Conservation (phyloP, 2,888 invertebrate species). For the Laothoe populi region DNA sequence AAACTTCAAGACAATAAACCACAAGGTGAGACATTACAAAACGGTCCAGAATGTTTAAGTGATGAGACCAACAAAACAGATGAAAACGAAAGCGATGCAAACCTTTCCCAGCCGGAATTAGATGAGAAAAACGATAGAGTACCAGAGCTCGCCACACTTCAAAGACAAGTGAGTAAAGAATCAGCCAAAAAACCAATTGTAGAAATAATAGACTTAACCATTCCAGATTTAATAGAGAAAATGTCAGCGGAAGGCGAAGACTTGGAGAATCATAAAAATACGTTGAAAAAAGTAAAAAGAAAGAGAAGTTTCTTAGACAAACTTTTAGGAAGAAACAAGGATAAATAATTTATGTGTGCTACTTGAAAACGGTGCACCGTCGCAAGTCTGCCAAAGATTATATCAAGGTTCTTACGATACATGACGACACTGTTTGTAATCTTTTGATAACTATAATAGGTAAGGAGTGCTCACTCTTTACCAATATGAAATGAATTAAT, state of each 20-base stretch:
- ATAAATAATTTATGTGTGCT: slow-evolving; percentile 59
- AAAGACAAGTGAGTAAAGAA: slow-evolving; percentile 65
- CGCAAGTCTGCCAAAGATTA: slow-evolving; percentile 77
- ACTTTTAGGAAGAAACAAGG: slow-evolving; percentile 75
- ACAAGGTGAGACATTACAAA: slow-evolving; percentile 53
- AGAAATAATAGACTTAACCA: slow-evolving; percentile 66
- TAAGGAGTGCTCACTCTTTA: slow-evolving; percentile 18
- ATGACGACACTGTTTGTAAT: slow-evolving; percentile 71
- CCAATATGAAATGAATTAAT: slow-evolving; percentile 23
- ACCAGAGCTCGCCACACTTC: slow-evolving; percentile 65
- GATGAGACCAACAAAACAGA: slow-evolving; percentile 43
- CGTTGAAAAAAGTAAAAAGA: slow-evolving; percentile 72
- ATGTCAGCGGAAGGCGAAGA: slow-evolving; percentile 70
- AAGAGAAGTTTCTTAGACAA: slow-evolving; percentile 80
- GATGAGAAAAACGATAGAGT: slow-evolving; percentile 74
- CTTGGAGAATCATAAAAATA: slow-evolving; percentile 61
- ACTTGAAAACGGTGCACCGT: slow-evolving; percentile 56
- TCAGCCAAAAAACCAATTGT: slow-evolving; percentile 54
- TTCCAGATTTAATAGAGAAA: slow-evolving; percentile 74
- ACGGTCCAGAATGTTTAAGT: slow-evolving; percentile 54
- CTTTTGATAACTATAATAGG: slow-evolving; percentile 58
- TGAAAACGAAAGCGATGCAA: slow-evolving; percentile 52
- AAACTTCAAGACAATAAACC: slow-evolving; percentile 44
- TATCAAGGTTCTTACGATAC: slow-evolving; percentile 60
- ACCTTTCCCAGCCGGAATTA: slow-evolving; percentile 64